phyloP scores from a whole-genome alignment of 2,797 vertebrate species.

The Pterois miles region DNA sequence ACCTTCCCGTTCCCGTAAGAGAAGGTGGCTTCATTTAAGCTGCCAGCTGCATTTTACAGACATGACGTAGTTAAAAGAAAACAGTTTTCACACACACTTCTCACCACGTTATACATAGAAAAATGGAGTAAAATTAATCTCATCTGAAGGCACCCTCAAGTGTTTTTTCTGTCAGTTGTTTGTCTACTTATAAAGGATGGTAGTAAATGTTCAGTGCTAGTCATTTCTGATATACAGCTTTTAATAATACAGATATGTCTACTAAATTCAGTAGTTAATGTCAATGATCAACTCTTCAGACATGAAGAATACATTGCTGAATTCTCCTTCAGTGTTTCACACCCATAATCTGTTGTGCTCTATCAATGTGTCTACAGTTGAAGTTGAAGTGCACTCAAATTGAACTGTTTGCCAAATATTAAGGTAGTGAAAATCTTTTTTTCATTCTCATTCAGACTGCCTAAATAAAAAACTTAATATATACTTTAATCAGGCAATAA shows the following conservation, averaged over 20 bases:
- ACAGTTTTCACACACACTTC: not conserved
- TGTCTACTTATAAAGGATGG: not conserved
- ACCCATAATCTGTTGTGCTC: conserved; percentile 3
- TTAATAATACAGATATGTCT: not conserved
- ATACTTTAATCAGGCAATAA: not conserved
- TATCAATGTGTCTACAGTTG: conserved; percentile 13
- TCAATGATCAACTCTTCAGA: not conserved
- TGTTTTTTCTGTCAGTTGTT: not conserved
- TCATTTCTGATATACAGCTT: no score
- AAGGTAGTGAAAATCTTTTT: not conserved
- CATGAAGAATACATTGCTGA: not conserved
- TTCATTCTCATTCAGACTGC: not conserved
- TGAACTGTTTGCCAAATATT: not conserved
- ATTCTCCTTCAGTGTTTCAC: not conserved
- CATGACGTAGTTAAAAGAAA: not conserved
- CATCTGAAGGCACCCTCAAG: not conserved
- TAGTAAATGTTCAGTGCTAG: no score
- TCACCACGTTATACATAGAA: not conserved
- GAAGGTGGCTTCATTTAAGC: not conserved
- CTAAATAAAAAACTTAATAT: not conserved
- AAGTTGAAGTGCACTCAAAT: not conserved
- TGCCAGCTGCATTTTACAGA: not conserved
- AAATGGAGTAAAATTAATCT: not conserved
- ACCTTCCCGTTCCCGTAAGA: not conserved
- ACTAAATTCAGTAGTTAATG: not conserved